These are phyloP conservation scores for Cosmopolites sordidus DNA, from an alignment of 2,888 invertebrate genomes.

Conservation along the genomic window DNA sequence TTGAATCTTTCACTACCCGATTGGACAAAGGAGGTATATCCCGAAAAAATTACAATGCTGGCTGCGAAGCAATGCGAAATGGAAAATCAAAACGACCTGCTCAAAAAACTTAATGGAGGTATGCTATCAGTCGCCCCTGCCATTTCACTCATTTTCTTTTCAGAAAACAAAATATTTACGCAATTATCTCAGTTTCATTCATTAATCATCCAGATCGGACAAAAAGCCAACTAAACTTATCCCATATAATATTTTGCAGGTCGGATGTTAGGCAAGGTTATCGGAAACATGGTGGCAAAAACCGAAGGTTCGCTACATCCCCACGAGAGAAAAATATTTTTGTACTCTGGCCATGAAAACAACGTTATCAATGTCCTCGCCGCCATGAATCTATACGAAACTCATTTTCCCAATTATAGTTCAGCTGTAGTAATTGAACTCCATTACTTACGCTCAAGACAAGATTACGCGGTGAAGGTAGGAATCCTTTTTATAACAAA, in stretches of 20 bases:
- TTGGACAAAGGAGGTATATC: constrained; percentile 46
- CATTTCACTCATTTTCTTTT: constrained; percentile 2
- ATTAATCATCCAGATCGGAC: too few relatives aligned
- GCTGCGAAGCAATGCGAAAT: constrained; percentile 46
- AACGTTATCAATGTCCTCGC: constrained; percentile 53
- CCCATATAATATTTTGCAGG: constrained; percentile 32
- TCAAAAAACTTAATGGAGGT: constrained; percentile 50
- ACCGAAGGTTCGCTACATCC: constrained; percentile 29
- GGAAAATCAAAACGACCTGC: constrained; percentile 42
- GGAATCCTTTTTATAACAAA: constrained; percentile 19
- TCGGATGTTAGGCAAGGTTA: constrained; percentile 37
- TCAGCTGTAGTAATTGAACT: constrained; percentile 43
- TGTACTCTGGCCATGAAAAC: constrained; percentile 57
- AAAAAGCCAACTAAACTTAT: too few relatives aligned
- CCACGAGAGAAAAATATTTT: constrained; percentile 43
- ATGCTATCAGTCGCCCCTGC: constrained; percentile 13
- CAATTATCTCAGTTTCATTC: too few relatives aligned
- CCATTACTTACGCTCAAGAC: constrained; percentile 33
- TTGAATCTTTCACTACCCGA: constrained; percentile 47
- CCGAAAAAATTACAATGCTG: constrained; percentile 40
- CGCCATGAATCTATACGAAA: constrained; percentile 50
- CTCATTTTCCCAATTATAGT: constrained; percentile 45
- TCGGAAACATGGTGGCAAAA: constrained; percentile 38
- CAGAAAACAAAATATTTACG: too few relatives aligned
- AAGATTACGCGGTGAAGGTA: constrained; percentile 41